Base-by-base conservation (phyloP, 2,797 vertebrate species). In the Champsocephalus esox region DNA sequence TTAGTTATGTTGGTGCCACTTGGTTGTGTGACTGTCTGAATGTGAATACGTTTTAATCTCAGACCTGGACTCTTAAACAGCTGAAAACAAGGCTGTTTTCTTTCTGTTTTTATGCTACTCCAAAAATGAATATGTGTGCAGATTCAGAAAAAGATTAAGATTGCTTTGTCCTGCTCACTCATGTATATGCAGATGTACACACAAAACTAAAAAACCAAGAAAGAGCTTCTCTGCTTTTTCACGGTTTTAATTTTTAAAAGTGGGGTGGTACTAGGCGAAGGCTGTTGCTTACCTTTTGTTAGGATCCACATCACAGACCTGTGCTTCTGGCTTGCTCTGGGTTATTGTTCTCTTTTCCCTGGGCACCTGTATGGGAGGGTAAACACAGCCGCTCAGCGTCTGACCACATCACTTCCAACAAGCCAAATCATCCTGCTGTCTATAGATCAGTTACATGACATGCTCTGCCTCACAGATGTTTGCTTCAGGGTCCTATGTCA, bases 301-400 rank as follows among this genome's bases (percentile, higher is more conserved):
- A 87, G 96, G 97, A 91, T 99, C 98, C 82, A 96, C 95, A 89
- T 99, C 98, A 78, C 96, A 94, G 91, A 95, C 95, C 81, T 98
- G 94, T 21, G 94, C 89, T 46, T 99, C 98, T 41, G 96, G 89
- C 91, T 99, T 99, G 79, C 92, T 93, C 76, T 96, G 92, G 0
- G 96, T 93, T 90, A 96, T 94, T 86, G 96, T 94, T 89, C 97
- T 96, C 84, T 98, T 97, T 38, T 99, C 98, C 84, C 97, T 94
- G 75, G 97, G 97, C 92, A 99, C 98, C 98, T 99, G 91, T 79
- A 88, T 86, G 45, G 82, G 62, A 89, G 86, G 74, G 90, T 90
- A 90, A 94, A 96, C 90, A 96, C 68, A 94, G 91, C 90, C 90
- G 91, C 81, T 93, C 67, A 94, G 83, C 85, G 1, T 87, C 89